phyloP scores from a whole-genome alignment of 2,797 vertebrate species.

The Ctenosaura bakeri region DNA sequence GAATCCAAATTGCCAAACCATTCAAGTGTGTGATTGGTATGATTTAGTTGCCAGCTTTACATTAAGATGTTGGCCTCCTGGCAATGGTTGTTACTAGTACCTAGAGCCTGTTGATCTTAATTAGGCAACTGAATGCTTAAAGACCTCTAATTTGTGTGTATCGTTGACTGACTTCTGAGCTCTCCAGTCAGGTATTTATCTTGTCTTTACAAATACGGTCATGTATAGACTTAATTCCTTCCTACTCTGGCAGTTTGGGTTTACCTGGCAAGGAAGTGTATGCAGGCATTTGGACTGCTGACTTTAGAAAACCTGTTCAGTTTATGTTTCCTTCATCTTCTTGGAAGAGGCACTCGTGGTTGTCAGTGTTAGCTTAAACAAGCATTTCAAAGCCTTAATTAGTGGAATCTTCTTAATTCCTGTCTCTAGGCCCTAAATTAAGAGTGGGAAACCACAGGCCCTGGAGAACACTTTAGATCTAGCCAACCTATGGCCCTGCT shows the following conservation, averaged over 20 bases:
- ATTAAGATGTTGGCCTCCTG: constrained; percentile 48
- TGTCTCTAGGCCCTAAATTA: background rate
- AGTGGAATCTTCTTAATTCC: background rate
- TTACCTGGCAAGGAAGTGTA: constrained; percentile 32
- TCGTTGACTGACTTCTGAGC: constrained; percentile 59
- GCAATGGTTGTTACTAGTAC: constrained; percentile 60
- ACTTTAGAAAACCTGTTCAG: constrained; percentile 4
- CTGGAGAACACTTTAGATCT: background rate
- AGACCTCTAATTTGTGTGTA: constrained; percentile 64
- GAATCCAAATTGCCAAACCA: constrained; percentile 16
- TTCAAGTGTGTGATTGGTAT: constrained; percentile 67
- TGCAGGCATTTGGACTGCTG: constrained; percentile 11
- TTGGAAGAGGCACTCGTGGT: constrained; percentile 30
- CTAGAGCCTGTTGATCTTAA: constrained; percentile 52
- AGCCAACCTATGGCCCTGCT: no score
- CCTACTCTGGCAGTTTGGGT: constrained; percentile 18
- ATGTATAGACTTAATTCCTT: constrained; percentile 50
- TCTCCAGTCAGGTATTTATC: constrained; percentile 68
- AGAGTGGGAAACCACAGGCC: background rate
- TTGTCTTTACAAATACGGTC: constrained; percentile 69
- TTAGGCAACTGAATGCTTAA: constrained; percentile 53
- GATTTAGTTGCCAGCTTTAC: constrained; percentile 53
- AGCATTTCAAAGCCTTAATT: constrained; percentile 22
- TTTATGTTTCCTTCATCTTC: constrained; percentile 45
- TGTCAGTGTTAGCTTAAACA: constrained; percentile 16